These are phyloP conservation scores for Scaptomyza tumidula DNA, from an alignment of 2,888 invertebrate genomes.

Conservation along the genomic window DNA sequence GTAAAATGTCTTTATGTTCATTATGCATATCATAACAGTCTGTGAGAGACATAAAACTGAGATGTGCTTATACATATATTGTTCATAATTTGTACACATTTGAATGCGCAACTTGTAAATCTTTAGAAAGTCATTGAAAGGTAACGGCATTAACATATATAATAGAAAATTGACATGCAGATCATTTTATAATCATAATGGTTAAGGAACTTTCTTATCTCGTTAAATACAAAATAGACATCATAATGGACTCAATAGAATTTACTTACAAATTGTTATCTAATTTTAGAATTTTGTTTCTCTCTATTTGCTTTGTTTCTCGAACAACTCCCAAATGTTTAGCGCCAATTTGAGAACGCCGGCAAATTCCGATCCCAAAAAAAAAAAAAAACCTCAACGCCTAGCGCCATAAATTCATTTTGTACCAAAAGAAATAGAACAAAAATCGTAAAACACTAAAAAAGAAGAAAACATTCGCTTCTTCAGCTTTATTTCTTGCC, in stretches of 20 bases:
- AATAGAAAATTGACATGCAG: slow-evolving; percentile 39
- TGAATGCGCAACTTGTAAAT: slow-evolving; percentile 64
- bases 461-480: slow-evolving; percentile 5
- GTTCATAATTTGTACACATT: slow-evolving; percentile 42
- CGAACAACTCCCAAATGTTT: slow-evolving; percentile 10
- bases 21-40: slow-evolving; percentile 34
- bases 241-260: slow-evolving; percentile 9
- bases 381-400: slow-evolving; percentile 23
- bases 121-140: slow-evolving; percentile 55
- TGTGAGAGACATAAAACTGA: too few species aligned
- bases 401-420: slow-evolving; percentile 58
- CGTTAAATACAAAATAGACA: slow-evolving; percentile 9
- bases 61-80: slow-evolving; percentile 20
- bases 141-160: slow-evolving; percentile 22
- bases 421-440: slow-evolving; percentile 53
- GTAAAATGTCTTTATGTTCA: slow-evolving; percentile 30
- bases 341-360: slow-evolving; percentile 25
- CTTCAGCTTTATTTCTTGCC: slow-evolving; percentile 49
- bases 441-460: slow-evolving; percentile 16
- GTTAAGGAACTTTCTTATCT: slow-evolving; percentile 23
- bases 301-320: neutral
- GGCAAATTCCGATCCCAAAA: slow-evolving; percentile 32
- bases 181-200: slow-evolving; percentile 42
- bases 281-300: neutral
- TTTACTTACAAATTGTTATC: neutral